A percentile compares a stretch with the other conserved stretches of the same genome.
These are phyloP conservation scores for Labroides dimidiatus DNA, from an alignment of 2,797 vertebrate genomes.

Conservation along the genomic window DNA sequence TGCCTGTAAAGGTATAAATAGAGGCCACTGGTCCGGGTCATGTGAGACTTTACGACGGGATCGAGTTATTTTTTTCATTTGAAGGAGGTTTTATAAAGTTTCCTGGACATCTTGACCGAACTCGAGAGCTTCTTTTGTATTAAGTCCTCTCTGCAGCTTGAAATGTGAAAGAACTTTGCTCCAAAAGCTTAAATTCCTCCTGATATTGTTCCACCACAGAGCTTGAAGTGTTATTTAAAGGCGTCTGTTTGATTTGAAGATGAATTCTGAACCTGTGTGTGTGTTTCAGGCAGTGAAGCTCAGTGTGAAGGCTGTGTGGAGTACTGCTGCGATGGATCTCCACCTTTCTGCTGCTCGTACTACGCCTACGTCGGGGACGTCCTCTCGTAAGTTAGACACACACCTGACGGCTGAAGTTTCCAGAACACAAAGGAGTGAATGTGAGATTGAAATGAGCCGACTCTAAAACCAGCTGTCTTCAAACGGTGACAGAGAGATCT, in stretches of 20 bases:
- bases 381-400: constrained; percentile 87
- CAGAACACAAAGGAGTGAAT: no score
- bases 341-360: constrained; percentile 94
- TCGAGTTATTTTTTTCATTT: constrained; percentile 2
- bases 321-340: constrained; percentile 92
- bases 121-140: constrained; percentile 1
- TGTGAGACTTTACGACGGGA: constrained; percentile 33
- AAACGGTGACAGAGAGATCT: constrained; percentile 7
- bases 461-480: constrained; percentile 46
- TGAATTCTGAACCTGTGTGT: constrained; percentile 31
- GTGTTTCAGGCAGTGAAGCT: constrained; percentile 84
- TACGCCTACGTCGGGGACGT: constrained; percentile 93
- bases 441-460: constrained; percentile 4
- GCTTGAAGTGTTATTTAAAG: no score
- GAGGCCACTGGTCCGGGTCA: constrained; percentile 19
- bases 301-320: constrained; percentile 90
- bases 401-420: no score
- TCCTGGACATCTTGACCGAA: background rate
- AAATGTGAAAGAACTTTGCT: no score
- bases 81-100: background rate
- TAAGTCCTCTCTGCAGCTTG: background rate
- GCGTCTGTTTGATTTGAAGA: no score
- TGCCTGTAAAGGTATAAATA: constrained; percentile 46
- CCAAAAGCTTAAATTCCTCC: no score
- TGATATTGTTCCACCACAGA: no score